phyloP scores from a whole-genome alignment of 2,113 vertebrate species.

The Ginglymostoma cirratum region DNA sequence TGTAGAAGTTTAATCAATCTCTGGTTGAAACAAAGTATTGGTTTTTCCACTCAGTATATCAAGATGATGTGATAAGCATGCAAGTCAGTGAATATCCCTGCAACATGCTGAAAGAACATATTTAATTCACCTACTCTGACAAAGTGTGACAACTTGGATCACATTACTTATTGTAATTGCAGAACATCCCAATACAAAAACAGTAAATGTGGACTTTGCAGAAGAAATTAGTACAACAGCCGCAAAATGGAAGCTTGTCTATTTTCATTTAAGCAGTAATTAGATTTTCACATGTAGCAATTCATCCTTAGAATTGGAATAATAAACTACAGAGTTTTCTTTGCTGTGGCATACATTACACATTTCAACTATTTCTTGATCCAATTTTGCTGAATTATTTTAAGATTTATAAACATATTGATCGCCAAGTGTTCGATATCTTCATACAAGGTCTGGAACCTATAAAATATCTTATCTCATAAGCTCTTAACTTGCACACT shows the following conservation, averaged over 20 bases:
- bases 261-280: not conserved
- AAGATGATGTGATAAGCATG: not conserved
- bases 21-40: constrained; percentile 18
- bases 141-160: not conserved
- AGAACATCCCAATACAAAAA: not conserved
- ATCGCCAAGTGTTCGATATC: not conserved
- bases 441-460: not conserved
- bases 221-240: not conserved
- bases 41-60: constrained; percentile 4
- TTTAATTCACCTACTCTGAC: not conserved
- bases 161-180: not conserved
- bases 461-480: not conserved
- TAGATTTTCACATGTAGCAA: not conserved
- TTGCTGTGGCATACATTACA: not conserved
- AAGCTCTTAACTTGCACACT: not conserved
- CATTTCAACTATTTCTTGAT: not conserved
- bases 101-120: constrained; percentile 10
- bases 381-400: not conserved
- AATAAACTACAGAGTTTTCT: not conserved
- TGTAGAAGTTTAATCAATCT: not conserved
- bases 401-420: not conserved
- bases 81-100: not conserved
- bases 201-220: not conserved
- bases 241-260: not conserved
- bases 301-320: not conserved